Evolutionary conservation across 2,888 invertebrate species (phyloP), one percentile per base, ranked within the genome.

Genomic region (Apoderus coryli): DNA sequence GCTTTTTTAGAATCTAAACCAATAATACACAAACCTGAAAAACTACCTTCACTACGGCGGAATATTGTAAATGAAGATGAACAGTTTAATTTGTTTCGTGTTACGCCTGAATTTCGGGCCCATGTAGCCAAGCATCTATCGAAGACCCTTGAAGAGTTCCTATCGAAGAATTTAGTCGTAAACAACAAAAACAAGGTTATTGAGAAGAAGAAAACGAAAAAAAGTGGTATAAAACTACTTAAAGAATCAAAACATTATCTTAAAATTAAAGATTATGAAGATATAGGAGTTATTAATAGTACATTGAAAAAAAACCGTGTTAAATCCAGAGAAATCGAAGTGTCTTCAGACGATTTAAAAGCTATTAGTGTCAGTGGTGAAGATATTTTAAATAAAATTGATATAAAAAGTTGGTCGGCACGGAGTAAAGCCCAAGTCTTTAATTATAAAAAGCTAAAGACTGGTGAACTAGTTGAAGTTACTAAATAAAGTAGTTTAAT

Each of bases 391-490:
- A 61, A 58, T 3, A 59, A 61, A 48, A 57, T 59, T 37, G 68
- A 65, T 29, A 63, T 57, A 3, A 60, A 61, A 46, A 43, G 48
- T 38, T 71, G 69, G 69, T 64, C 64, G 16, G 64, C 62, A 2
- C 54, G 65, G 34, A 56, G 63, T 44, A 69, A 65, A 57, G 62
- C 64, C 28, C 62, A 64, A 30, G 31, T 68, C 2, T 67, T 59
- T 38, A 57, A 52, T 41, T 68, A 68, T 40, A 62, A 59, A 45
- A 44, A 48, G 16, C 44, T 48, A 10, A 51, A 54, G 19, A 57
- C 59, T 33, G 62, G 57, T 40, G 56, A 56, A 36, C 32, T 50
- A 25, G 27, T 34, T 25, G 25, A 39, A 26, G 22, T 47, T 22
- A 49, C 36, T 36, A 19, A 19, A 19, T n/a, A 19, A 42, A 14